Evolutionary conservation across 2,888 invertebrate genomes (phyloP), one percentile per base, ranked within the genome.

Genomic region (Congeria kusceri): DNA sequence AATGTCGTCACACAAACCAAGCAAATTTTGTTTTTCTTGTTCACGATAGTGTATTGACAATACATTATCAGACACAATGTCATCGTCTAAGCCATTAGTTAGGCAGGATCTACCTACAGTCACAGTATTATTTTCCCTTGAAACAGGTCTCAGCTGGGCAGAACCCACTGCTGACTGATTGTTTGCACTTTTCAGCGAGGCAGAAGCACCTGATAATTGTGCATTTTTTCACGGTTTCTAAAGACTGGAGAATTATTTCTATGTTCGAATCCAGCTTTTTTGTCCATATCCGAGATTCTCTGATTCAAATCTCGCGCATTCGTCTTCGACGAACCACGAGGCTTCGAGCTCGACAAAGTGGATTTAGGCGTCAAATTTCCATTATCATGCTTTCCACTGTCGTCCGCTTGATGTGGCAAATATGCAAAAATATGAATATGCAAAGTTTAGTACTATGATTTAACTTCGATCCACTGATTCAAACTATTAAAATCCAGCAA

Each of bases 81-180:
- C 32, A 23, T 61, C 29, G 61, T 61, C 61, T 32, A 61, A n/a
- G n/a, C 39, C 61, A 15, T 61, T 61, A 28, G 29, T 61, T 7
- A 61, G 15, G 5, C 39, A n/a, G 25, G 18, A 39, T 61, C 23
- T n/a, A 18, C 32, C 7, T 15, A 39, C 39, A 11, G 39, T 13
- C 9, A 13, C 39, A 9, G 39, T 39, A n/a, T n/a, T n/a, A n/a
- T n/a, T n/a, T 7, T 39, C 39, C 39, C 39, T 15, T 3, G 39
- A 18, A 29, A 25, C 18, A 23, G 28, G n/a, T 39, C 23, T n/a
- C 20, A 18, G 5, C 39, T 25, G n/a, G 61, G 39, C 61, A 18
- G 18, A 59, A 59, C 59, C 59, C 32, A n/a, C 39, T n/a, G 39
- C 39, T 61, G 20, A n/a, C 3, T 61, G 23, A 4, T 32, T 28